Evolutionary conservation across 2,888 invertebrate species (phyloP).

Genomic region (Polyommatus icarus): DNA sequence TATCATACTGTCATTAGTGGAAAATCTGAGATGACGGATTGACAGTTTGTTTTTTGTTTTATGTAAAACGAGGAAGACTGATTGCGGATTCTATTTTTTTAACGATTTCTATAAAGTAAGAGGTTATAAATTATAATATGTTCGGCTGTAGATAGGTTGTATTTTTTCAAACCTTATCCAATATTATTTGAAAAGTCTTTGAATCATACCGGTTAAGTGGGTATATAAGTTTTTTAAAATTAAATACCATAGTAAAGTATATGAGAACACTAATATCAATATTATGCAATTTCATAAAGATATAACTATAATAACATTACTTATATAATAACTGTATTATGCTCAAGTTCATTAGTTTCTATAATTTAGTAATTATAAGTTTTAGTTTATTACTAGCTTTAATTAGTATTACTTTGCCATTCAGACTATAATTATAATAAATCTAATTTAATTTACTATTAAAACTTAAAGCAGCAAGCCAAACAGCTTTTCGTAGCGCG

Average conservation of each 20-base stretch:
- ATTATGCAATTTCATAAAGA: too few species aligned
- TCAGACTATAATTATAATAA: background rate
- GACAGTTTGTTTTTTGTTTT: constrained; percentile 1
- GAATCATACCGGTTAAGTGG: background rate
- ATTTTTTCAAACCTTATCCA: too few species aligned
- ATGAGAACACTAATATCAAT: too few species aligned
- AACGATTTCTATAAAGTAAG: too few species aligned
- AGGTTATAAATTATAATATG: too few species aligned
- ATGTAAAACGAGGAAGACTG: background rate
- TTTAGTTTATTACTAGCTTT: too few species aligned
- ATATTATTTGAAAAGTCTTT: background rate
- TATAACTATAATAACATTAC: too few species aligned
- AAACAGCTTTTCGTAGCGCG: background rate
- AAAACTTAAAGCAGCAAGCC: background rate
- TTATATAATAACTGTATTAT: too few species aligned
- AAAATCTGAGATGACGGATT: background rate
- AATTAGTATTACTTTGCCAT: background rate
- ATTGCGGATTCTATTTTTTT: background rate
- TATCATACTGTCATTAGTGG: constrained; percentile 12
- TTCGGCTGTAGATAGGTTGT: too few species aligned
- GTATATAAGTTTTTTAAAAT: background rate
- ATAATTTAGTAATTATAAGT: too few species aligned
- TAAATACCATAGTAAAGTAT: background rate
- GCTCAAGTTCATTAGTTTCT: too few species aligned
- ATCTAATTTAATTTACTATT: background rate